Percentiles rank a stretch among this genome's conserved stretches.
phyloP scores from a whole-genome alignment of 2,888 invertebrate genomes.

The Eubasilissa splendida region DNA sequence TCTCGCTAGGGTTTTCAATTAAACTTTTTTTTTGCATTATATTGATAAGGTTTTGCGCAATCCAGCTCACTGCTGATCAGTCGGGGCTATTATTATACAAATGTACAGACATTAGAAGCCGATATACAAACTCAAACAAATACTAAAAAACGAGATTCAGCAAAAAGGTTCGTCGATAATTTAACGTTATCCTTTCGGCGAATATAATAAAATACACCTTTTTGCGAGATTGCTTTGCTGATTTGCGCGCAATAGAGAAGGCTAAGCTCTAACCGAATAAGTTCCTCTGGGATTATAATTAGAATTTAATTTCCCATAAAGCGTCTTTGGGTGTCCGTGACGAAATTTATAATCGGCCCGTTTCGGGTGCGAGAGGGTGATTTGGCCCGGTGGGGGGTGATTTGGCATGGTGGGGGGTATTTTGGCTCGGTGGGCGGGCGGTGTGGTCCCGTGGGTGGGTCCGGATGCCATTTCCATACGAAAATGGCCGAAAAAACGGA shows the following conservation, averaged over 20 bases:
- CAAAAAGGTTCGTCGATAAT: no score
- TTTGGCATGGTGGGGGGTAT: neutral
- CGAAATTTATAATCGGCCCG: conserved; percentile 58
- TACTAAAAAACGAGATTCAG: neutral
- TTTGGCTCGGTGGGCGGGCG: neutral
- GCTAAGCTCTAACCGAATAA: conserved; percentile 45
- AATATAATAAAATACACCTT: neutral
- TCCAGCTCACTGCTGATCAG: no score
- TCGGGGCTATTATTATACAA: no score
- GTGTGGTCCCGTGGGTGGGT: conserved; percentile 35
- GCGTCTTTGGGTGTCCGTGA: conserved; percentile 59
- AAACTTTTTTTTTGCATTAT: no score
- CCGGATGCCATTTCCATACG: conserved; percentile 38
- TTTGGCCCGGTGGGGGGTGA: neutral
- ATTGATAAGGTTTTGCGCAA: no score
- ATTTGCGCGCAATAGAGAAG: conserved; percentile 16
- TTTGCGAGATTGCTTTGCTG: conserved; percentile 3
- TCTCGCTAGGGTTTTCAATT: no score
- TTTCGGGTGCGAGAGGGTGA: conserved; percentile 40
- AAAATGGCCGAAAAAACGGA: conserved; percentile 1
- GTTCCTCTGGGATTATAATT: conserved; percentile 58
- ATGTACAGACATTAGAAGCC: no score
- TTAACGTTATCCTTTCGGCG: no score
- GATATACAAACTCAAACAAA: neutral
- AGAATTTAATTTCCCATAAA: conserved; percentile 59